Base-by-base conservation (phyloP, 2,888 invertebrate species). In the Metacarcinus magister region DNA sequence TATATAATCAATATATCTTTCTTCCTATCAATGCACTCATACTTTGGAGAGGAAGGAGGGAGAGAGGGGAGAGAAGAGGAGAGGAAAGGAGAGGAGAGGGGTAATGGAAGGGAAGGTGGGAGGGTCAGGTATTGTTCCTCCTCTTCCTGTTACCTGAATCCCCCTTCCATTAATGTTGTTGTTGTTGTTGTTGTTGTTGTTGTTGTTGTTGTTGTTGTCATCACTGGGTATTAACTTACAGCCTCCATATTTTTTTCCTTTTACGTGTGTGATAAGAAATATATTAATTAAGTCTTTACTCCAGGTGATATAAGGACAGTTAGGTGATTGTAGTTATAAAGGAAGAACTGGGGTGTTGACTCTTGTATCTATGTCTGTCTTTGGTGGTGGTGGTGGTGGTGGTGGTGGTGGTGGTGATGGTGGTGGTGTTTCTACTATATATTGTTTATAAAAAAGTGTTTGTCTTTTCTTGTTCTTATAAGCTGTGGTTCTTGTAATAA, bases 151-250 rank as follows among this genome's bases (percentile, higher is more conserved):
- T 67, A 67, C 67, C 67, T 67, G 67, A 67, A 4, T 4, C 67
- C n/a, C 67, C 0, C n/a, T n/a, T 23, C n/a, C n/a, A 0, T n/a
- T 67, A 3, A 4, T 67, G 67, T 67, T 67, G 67, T 67, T 67
- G 67, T 67, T 67, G 67, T 67, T 67, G n/a, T 67, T 67, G 67
- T n/a, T 67, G 67, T 67, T 67, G 67, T 67, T 67, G 67, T 67
- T 67, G 67, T 67, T 67, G 67, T 67, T 67, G 67, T 67, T 67
- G 67, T n/a, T 8, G n/a, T 67, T 8, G 67, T 67, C 23, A 5
- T 8, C 16, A 0, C 16, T 54, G 0, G 10, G 3, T 1, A 54
- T 0, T 54, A 13, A 4, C 10, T 7, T 54, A 13, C 54, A 13
- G 10, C 16, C 10, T 2, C 54, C 16, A 13, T 10, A 7, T 10